A percentile compares a stretch with the other conserved stretches of the same genome.
Evolutionary conservation across 2,888 invertebrate species (phyloP).

Genomic region (Biston stratarius): DNA sequence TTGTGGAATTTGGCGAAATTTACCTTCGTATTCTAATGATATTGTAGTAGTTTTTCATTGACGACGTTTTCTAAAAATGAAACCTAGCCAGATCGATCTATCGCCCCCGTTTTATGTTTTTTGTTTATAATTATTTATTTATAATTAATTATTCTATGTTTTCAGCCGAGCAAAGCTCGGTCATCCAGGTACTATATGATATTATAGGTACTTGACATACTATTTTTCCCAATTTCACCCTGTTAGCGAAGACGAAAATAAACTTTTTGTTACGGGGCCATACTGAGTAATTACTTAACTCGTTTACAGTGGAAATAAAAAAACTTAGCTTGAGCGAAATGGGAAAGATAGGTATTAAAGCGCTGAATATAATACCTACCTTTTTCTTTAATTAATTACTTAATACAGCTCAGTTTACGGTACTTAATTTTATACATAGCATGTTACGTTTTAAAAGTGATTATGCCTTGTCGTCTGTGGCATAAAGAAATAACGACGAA

Average conservation of each 20-base stretch:
- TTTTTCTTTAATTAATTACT: not conserved
- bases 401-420: not conserved
- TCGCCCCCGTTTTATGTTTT: too few species aligned
- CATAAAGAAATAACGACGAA: too few species aligned
- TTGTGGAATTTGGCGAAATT: too few species aligned
- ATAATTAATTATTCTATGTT: too few species aligned
- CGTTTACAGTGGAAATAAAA: constrained; percentile 1
- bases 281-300: constrained; percentile 17
- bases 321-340: constrained; percentile 1
- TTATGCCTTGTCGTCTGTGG: too few species aligned
- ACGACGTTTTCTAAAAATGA: too few species aligned
- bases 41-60: too few species aligned
- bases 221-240: not conserved
- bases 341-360: not conserved
- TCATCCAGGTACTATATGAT: too few species aligned
- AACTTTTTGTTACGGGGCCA: not conserved
- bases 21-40: too few species aligned
- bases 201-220: not conserved
- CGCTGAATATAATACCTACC: not conserved
- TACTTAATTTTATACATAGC: not conserved
- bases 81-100: too few species aligned
- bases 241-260: constrained; percentile 8
- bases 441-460: not conserved
- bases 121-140: too few species aligned
- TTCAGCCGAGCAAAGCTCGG: too few species aligned